phyloP scores from a whole-genome alignment of 23 tunicate species.

The Diplosoma virens region DNA sequence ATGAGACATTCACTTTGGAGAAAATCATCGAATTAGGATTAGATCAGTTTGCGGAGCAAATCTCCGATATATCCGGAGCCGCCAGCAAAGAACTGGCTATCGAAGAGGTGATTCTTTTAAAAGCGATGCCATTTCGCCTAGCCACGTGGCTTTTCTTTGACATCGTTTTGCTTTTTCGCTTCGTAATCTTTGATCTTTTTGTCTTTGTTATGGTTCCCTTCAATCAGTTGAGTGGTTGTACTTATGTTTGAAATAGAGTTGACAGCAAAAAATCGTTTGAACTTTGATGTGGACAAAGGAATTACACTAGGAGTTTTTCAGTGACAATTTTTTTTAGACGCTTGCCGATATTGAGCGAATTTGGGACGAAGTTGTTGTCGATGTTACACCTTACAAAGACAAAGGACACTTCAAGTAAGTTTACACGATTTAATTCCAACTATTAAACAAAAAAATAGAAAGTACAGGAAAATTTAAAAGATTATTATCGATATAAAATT shows the following conservation, averaged over 20 bases:
- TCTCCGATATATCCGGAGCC: conserved; percentile 90
- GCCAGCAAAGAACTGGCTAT: conserved; percentile 96
- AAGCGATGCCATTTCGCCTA: background rate
- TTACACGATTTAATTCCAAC: background rate
- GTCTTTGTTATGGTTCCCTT: no score
- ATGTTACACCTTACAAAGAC: conserved; percentile 89
- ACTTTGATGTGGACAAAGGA: background rate
- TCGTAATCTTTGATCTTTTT: background rate
- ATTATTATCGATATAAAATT: no score
- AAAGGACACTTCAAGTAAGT: conserved; percentile 94
- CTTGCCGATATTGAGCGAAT: conserved; percentile 63
- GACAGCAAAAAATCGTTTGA: no score
- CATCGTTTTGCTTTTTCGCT: background rate
- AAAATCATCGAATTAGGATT: conserved; percentile 85
- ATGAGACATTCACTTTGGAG: conserved; percentile 84
- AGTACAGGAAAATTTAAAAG: no score
- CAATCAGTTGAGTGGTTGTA: no score
- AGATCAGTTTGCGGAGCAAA: conserved; percentile 79
- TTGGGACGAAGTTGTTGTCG: conserved; percentile 72
- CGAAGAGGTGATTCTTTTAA: conserved; percentile 52
- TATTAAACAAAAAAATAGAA: no score
- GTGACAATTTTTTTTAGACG: conserved; percentile 31
- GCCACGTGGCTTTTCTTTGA: background rate
- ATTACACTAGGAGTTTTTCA: background rate
- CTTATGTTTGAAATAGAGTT: no score